Evolutionary conservation across 2,888 invertebrate genomes (phyloP), one percentile per base, ranked within the genome.

Genomic region (Hymenopus coronatus): DNA sequence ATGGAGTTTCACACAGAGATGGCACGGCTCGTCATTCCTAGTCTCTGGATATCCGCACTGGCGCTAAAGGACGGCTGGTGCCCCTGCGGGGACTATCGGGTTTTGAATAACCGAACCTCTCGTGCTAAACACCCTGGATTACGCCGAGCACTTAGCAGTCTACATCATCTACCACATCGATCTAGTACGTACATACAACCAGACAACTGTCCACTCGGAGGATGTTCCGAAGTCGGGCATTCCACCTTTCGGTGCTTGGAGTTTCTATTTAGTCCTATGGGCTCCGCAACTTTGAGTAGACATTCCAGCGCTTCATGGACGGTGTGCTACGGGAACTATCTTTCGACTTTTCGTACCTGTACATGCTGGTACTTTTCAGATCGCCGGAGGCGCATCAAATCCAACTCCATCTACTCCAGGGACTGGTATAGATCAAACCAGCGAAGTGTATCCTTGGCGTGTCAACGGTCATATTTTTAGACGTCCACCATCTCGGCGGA

Each of bases 301-400:
- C 88, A 9, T 89, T 89, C 28, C 89, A 90, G 46, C 27, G 85
- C 8, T 90, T 89, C 28, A 88, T 90, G 6, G 83, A 88, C n/a
- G 27, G 88, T 88, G 20, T 3, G 87, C 9, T 85, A 82, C 0
- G 89, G 84, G 12, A n/a, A 85, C 1, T 84, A 88, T n/a, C 89
- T 88, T 84, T 82, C 28, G 9, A 20, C 25, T 82, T 40, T 40
- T 40, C 40, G 3, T 89, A 89, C 83, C 40, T 88, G 12, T 88
- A 89, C 85, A 89, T 88, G 2, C 28, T 89, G 40, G 40, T 40
- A 40, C 7, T 9, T 8, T 40, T 9, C 9, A 40, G 9, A 0
- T 27, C 85, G 7, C 40, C 87, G 0, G 54, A 89, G 4, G 84
- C 28, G 12, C 84, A 84, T 28, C 7, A 25, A 46, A n/a, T 40